Percentiles rank a stretch among this genome's conserved stretches.
phyloP scores from a whole-genome alignment of 2,797 vertebrate genomes.

The Acipenser ruthenus region DNA sequence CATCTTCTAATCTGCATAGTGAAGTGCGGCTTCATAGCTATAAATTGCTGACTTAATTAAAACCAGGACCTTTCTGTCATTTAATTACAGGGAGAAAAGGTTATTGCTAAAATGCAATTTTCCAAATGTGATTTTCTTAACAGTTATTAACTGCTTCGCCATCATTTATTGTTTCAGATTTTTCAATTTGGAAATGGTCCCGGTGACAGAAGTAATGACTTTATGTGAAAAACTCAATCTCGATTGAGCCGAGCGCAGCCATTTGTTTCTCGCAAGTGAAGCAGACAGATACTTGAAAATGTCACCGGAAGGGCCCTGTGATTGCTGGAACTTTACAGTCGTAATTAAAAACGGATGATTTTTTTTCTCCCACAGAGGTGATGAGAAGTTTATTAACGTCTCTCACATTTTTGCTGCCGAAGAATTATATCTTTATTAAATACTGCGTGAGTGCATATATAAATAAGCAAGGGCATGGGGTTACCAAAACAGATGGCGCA shows the following conservation, averaged over 20 bases:
- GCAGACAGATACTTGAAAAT: slow-evolving; percentile 75
- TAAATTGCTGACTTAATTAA: slow-evolving; percentile 99
- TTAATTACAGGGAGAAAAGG: slow-evolving; percentile 95
- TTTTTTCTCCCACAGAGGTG: slow-evolving; percentile 63
- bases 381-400: slow-evolving; percentile 67
- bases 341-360: slow-evolving; percentile 85
- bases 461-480: slow-evolving; percentile 47
- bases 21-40: slow-evolving; percentile 91
- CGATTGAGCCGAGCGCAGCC: slow-evolving; percentile 61
- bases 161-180: slow-evolving; percentile 95
- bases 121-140: slow-evolving; percentile 94
- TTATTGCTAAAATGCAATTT: slow-evolving; percentile 87
- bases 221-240: slow-evolving; percentile 77
- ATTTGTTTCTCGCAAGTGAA: slow-evolving; percentile 81
- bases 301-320: slow-evolving; percentile 80
- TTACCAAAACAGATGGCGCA: slow-evolving; percentile 31
- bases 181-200: slow-evolving; percentile 91
- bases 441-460: slow-evolving; percentile 45
- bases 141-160: slow-evolving; percentile 91
- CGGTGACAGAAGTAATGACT: slow-evolving; percentile 86
- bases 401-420: slow-evolving; percentile 36
- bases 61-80: slow-evolving; percentile 97
- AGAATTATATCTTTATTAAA: slow-evolving; percentile 49
- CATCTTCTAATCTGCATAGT: slow-evolving; percentile 94
- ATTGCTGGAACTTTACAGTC: slow-evolving; percentile 81